Conservation (phyloP, 2,113 vertebrate genomes). For the Marcusenius ussheri region DNA sequence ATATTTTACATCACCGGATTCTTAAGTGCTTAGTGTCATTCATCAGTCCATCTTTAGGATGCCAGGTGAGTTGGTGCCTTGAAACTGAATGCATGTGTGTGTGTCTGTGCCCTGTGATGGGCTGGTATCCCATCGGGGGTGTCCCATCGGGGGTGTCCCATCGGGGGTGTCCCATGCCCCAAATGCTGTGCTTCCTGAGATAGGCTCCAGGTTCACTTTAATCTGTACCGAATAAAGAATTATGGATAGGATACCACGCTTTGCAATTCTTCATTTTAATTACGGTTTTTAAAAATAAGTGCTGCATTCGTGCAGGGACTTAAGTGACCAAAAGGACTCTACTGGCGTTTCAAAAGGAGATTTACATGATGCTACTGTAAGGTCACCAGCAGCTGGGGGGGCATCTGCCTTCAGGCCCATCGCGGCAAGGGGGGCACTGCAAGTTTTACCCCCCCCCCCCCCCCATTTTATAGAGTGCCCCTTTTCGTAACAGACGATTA, state of each 20-base stretch:
- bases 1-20: background rate
- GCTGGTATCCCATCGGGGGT: background rate
- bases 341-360: background rate
- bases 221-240: background rate
- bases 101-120: background rate
- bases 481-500: background rate
- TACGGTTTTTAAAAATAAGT: background rate
- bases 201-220: background rate
- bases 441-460: background rate
- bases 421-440: background rate
- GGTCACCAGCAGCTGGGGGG: background rate
- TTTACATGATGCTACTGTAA: background rate
- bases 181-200: background rate
- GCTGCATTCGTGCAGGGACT: background rate
- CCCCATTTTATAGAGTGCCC: background rate
- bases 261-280: background rate
- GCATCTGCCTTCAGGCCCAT: background rate
- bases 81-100: background rate
- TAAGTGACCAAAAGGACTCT: background rate
- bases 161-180: background rate
- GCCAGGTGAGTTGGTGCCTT: background rate
- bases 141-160: no score
- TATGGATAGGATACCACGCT: background rate
- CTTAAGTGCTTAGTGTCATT: background rate
- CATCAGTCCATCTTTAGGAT: background rate